Evolutionary conservation across 2,888 invertebrate genomes (phyloP).

Genomic region (Myopa tessellatipennis): DNA sequence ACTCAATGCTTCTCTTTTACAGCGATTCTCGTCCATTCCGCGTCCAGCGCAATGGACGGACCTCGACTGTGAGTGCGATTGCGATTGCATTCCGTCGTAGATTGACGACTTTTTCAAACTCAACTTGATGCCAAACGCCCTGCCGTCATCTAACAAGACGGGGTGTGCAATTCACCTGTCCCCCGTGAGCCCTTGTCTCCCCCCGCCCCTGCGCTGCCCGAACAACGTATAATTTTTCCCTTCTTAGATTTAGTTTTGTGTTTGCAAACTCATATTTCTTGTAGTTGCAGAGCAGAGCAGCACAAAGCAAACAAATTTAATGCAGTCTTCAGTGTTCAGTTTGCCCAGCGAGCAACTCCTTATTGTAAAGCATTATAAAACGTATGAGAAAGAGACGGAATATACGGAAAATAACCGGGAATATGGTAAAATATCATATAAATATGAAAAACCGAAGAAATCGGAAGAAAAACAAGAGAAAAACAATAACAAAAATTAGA

Average conservation of each 20-base stretch:
- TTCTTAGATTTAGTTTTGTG: background rate
- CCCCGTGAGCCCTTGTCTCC: background rate
- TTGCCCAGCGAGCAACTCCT: background rate
- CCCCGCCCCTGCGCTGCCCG: background rate
- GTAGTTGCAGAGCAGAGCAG: background rate
- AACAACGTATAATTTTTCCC: background rate
- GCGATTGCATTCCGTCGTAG: conserved; percentile 23
- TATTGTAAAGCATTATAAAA: background rate
- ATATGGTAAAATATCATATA: conserved; percentile 29
- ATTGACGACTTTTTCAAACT: conserved; percentile 20
- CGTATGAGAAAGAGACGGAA: background rate
- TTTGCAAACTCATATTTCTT: conserved; percentile 31
- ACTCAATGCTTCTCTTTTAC: background rate
- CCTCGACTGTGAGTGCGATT: background rate
- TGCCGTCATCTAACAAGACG: background rate
- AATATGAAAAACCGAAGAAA: conserved; percentile 21
- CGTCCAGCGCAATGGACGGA: background rate
- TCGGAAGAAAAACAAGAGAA: background rate
- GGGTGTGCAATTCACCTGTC: background rate
- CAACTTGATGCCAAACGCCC: conserved; percentile 2
- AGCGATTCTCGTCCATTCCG: background rate
- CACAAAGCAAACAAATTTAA: conserved; percentile 33
- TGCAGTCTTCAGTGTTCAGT: conserved; percentile 22
- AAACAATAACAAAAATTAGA: background rate
- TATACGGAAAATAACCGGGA: background rate